Evolutionary conservation across 1,140 invertebrate genomes (phyloP), one percentile per base, ranked within the genome.

Genomic region (Pseudomyrmex pallidus): DNA sequence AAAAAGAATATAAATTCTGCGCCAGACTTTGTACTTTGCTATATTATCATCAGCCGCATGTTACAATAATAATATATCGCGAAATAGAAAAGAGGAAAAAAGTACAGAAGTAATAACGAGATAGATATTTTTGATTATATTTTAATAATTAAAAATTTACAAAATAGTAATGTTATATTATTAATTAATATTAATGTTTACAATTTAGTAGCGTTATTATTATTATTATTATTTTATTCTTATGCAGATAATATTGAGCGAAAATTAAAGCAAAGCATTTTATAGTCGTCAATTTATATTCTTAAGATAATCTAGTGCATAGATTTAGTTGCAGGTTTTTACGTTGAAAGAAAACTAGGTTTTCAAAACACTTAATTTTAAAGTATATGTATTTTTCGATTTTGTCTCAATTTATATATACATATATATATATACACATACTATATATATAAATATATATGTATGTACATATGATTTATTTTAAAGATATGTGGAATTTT

Each of bases 71-170:
- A 88, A 35, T 35, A 35, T 5, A 35, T 35, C 25, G 59, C n/a
- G 68, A 84, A 74, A 59, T 12, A 22, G n/a, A n/a, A 61, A 57
- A 56, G 20, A 85, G 46, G 57, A 82, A 88, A 35, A 77, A 74
- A 88, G 17, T 87, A 85, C 77, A 85, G 86, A 13, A 88, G 72
- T 84, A 77, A 86, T 82, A 87, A 89, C 52, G 61, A 89, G 61
- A 89, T 90, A 92, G 86, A 92, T 92, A 92, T 92, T 92, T 93
- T 93, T 89, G 91, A 93, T 87, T 91, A 92, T 93, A 92, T 93
- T 92, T 35, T 92, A 92, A 92, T 91, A 91, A 35, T 87, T 92
- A 92, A 90, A 80, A 90, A 91, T 93, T 93, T 90, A 92, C 87
- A 92, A 91, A 92, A 91, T 87, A 91, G 85, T 92, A 92, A 89